A percentile compares a stretch with the other conserved stretches of the same genome.
Conservation (phyloP, 2,888 invertebrate species). For the Vannuccia rotundouncinata region DNA sequence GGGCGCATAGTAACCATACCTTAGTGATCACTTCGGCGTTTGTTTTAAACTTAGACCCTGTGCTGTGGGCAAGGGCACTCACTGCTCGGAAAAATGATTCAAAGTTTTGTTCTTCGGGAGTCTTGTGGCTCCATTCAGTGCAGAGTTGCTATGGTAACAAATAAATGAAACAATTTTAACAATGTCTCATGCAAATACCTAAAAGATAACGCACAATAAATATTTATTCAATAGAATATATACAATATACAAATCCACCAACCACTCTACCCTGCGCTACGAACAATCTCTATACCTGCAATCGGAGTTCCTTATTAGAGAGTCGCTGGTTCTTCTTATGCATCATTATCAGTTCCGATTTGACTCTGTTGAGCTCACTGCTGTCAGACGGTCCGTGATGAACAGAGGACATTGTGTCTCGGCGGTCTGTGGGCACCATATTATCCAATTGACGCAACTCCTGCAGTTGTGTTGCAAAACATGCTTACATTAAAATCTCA, state of each 20-base stretch:
- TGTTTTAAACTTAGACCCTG: conserved; percentile 52
- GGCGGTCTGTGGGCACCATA: not conserved
- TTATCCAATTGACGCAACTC: not conserved
- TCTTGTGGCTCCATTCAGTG: conserved; percentile 49
- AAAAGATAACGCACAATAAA: no score
- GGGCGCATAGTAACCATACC: no score
- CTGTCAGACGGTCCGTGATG: conserved; percentile 43
- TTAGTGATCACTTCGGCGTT: conserved; percentile 51
- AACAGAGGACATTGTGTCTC: not conserved
- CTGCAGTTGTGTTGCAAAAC: no score
- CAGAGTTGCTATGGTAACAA: conserved; percentile 40
- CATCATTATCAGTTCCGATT: conserved; percentile 52
- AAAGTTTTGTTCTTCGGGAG: conserved; percentile 48
- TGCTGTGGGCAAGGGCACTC: conserved; percentile 52
- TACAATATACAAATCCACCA: no score
- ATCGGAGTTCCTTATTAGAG: conserved; percentile 52
- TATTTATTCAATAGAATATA: no score
- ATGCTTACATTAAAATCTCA: no score
- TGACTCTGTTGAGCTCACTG: conserved; percentile 46
- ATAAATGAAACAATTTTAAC: not conserved
- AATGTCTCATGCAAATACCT: not conserved
- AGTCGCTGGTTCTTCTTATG: conserved; percentile 54
- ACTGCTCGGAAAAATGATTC: conserved; percentile 50
- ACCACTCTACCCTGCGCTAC: no score
- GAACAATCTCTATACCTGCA: conserved; percentile 47